Evolutionary conservation across 2,113 vertebrate genomes (phyloP).

Genomic region (Megalops atlanticus): DNA sequence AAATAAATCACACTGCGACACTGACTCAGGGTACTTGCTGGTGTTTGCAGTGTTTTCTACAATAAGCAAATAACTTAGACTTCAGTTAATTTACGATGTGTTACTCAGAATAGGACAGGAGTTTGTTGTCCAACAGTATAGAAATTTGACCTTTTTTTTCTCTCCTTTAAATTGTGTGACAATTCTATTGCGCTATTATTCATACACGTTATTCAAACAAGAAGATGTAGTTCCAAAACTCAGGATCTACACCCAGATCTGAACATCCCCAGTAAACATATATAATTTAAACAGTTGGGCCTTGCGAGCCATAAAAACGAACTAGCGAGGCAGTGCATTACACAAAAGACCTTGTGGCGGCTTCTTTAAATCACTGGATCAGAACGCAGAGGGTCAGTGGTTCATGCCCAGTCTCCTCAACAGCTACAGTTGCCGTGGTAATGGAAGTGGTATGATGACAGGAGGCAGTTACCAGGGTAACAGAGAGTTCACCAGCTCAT

Average conservation of each 20-base stretch:
- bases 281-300: neutral
- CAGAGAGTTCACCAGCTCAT: slow-evolving; percentile 21
- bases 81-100: neutral
- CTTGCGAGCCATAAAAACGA: neutral
- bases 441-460: slow-evolving; percentile 44
- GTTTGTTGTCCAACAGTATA: neutral
- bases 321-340: neutral
- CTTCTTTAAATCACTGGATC: slow-evolving; percentile 7
- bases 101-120: neutral
- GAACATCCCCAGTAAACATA: neutral
- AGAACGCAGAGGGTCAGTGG: slow-evolving; percentile 6
- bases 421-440: slow-evolving; percentile 40
- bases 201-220: neutral
- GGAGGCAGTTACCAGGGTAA: slow-evolving; percentile 39
- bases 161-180: neutral
- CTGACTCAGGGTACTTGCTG: neutral
- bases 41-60: neutral
- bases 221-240: neutral
- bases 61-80: neutral
- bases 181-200: neutral
- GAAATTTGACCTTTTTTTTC: neutral
- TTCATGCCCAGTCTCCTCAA: slow-evolving; percentile 4
- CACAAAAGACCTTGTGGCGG: neutral
- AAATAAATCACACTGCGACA: neutral
- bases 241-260: neutral